Base-by-base conservation (phyloP, 35 echinoderm and acorn worm genomes). In the Stichopus chloronotus region DNA sequence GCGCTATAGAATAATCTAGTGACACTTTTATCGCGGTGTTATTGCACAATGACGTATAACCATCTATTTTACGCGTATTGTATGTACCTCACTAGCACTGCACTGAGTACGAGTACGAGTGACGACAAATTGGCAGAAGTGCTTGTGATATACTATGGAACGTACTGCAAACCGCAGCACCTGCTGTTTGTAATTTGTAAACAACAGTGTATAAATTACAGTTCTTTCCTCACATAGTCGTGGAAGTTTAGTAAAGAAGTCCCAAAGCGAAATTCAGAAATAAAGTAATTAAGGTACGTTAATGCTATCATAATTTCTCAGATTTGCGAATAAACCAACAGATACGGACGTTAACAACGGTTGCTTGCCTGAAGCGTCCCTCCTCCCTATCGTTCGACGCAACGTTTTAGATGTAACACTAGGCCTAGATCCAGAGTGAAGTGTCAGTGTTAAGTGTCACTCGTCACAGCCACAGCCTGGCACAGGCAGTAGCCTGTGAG, bases 121-220 rank as follows among this genome's bases (percentile, higher is more conserved):
- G 30, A 43, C 30, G 30, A 43, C 0, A 43, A 43, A 43, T 43
- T 43, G 30, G 30, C 30, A 43, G 1, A 43, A 43, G 30, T 43
- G 30, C 30, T 1, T 43, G 30, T 43, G 30, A 3, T 43, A 43
- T 43, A 43, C 30, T 43, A 43, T 43, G 30, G 30, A 43, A 43
- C 30, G 30, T 43, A 43, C 3, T 43, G 30, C 30, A 43, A 43
- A 43, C 30, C 3, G 30, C 30, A 43, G 19, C 61, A 65, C 61
- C 61, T 65, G 61, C 61, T 65, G 61, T 65, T 65, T 65, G 61
- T 65, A 65, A 65, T 65, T 65, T 65, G 61, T 65, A 65, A 65
- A 65, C 61, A 65, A 14, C 61, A 19, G 61, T 9, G 61, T 65
- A 19, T 11, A 65, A 65, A 14, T 65, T 19, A 11, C 11, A 14